Base-by-base conservation (phyloP, 2,113 vertebrate species). In the Ctenomys sociabilis region DNA sequence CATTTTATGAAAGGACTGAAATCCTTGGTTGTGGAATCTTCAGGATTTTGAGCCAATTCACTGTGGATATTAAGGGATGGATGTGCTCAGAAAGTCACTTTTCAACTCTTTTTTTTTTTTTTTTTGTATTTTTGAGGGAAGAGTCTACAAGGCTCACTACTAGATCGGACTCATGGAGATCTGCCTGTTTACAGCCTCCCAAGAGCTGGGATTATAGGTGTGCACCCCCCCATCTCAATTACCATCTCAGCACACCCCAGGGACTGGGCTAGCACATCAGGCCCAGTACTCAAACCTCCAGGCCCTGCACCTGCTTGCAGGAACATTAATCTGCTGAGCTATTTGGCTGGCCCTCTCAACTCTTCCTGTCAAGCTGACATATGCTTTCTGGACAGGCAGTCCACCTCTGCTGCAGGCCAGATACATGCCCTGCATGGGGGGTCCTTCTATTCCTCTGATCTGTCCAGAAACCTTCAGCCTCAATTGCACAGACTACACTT, bases 371-470 rank as follows among this genome's bases (percentile, higher is more conserved):
- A 92, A 93, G 72, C 12, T 77, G 81, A 82, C n/a, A 3, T 0
- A 73, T 37, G n/a, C n/a, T 83, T 28, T 52, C 43, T 43, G 82
- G 43, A 61, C 73, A 13, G 24, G 70, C 0, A 0, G 5, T 0
- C 1, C n/a, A 19, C 40, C 9, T 93, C 17, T 57, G 35, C n/a
- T 32, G 45, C 61, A 88, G 40, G 22, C 77, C 13, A 52, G 52
- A 13, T 4, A 21, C 7, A 1, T 6, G 37, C 7, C 70, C 30
- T 13, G 12, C 13, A 5, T 10, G n/a, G 54, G 17, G 68, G 0
- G 0, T 52, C 26, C 22, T 35, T 8, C 64, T n/a, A 37, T 52
- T 43, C 70, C 70, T 91, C 84, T 88, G 59, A 6, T 73, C 45
- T 91, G 54, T 49, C 54, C 30, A 70, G 22, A 14, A 82, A 64